Evolutionary conservation across 1,140 invertebrate species (phyloP), one percentile per base, ranked within the genome.

Genomic region (Ostrea edulis): DNA sequence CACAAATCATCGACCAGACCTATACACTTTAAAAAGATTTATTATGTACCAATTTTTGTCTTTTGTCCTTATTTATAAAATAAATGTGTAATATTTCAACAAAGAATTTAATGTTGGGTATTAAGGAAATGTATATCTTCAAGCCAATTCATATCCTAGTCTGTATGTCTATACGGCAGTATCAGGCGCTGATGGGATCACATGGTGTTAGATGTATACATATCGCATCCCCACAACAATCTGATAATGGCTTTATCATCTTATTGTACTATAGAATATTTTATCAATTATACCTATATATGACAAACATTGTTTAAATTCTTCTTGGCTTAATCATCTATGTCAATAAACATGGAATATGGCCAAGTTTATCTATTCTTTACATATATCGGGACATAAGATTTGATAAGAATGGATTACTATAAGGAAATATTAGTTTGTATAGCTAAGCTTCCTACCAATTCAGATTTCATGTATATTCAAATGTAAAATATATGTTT

Each of bases 221-320:
- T 29, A 77, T 29, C 12, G 35, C 29, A 77, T 29, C 68, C 25
- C 68, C 68, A 8, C 14, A 35, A 77, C 25, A 77, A 77, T 77
- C 22, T 29, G 22, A 77, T 77, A 77, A 77, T 77, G 68, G 68
- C 25, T 29, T 11, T 77, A 77, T 77, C 68, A 77, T 25, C 29
- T 5, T 25, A 77, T 25, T 11, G 68, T 35, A 5, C 3, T 25
- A 77, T 25, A 29, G 29, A 62, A 29, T 14, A 29, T 62, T 44
- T 77, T 77, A 77, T 77, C 68, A 77, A 77, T 44, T 77, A 77
- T 77, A 77, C 68, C 29, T 77, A 77, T 20, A 62, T n/a, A 35
- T 77, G 29, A 77, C 68, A 77, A 77, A 77, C 68, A 35, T 77
- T 11, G 25, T 77, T 77, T 29, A 29, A 77, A 77, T 77, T 77